These are phyloP conservation scores for Hydrolagus colliei DNA, from an alignment of 2,797 vertebrate genomes.

Conservation along the genomic window DNA sequence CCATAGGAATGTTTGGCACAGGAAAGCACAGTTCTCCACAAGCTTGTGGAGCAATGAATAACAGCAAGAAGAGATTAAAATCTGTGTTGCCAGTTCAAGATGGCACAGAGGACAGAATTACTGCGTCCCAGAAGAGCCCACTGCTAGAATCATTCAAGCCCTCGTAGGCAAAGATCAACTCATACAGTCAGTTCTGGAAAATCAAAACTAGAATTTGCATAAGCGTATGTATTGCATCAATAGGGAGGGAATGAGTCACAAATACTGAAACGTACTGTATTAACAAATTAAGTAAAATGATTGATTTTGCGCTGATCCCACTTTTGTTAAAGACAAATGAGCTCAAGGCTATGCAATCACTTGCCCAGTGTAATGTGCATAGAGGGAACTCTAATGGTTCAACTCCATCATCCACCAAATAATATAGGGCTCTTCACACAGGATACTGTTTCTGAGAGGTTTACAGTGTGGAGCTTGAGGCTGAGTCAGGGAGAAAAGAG, in stretches of 20 bases:
- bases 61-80: background rate
- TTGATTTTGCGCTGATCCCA: too few relatives aligned
- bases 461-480: too few relatives aligned
- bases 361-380: too few relatives aligned
- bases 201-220: background rate
- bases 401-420: too few relatives aligned
- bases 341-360: background rate
- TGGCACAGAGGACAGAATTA: background rate
- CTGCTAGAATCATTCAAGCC: background rate
- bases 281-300: background rate
- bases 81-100: background rate
- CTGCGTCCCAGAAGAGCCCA: background rate
- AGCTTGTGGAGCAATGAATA: background rate
- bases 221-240: background rate
- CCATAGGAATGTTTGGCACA: constrained; percentile 17
- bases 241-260: background rate
- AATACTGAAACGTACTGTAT: background rate
- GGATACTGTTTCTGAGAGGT: too few relatives aligned
- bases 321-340: background rate
- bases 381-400: too few relatives aligned
- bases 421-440: too few relatives aligned
- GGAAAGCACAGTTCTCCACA: background rate
- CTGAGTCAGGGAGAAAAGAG: too few relatives aligned
- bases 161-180: background rate
- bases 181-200: background rate